Evolutionary conservation across 2,888 invertebrate species (phyloP), one percentile per base, ranked within the genome.

Genomic region (Cylindroiulus punctatus): DNA sequence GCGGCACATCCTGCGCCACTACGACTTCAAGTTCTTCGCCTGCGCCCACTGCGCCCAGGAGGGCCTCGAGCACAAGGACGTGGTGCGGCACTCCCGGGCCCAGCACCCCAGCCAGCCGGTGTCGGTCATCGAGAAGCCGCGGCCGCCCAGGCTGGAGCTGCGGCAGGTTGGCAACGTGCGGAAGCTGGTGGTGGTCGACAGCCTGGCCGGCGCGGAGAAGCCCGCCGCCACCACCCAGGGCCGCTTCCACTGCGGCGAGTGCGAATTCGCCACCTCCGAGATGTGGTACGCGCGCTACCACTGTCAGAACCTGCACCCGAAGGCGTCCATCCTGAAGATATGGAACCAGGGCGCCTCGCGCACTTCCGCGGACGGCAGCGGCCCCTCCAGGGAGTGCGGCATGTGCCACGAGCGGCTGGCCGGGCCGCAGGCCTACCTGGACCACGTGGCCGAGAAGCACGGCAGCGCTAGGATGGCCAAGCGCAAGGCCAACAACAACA

Each of bases 1-100:
- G 22, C 40, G 52, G 26, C 86, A 86, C 44, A 44, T 81, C n/a
- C 42, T 86, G 1, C 32, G 86, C 81, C 86, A 86, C 65, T 86
- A 86, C 82, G 81, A 86, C 22, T 86, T 22, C 52, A 81, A 65
- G 30, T 86, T 86, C 22, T 86, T 32, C 86, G 3, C 22, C 14
- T 86, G 86, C 76, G 22, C 32, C n/a, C 17, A 85, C 65, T 85
- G 57, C 22, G 22, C 26, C 36, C n/a, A 14, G 10, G 57, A 85
- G 22, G 40, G 40, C 22, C 40, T 76, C 32, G 17, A 36, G 40
- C 19, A 40, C 17, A 76, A 65, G 30, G 76, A 85, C 32, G 5
- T 85, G 1, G 36, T 10, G 12, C 14, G 12, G 2, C 85, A 85
- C 30, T 76, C n/a, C 76, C 32, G 65, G 1, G 26, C 17, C 32